Percentiles rank a stretch among this genome's conserved stretches.
Conservation (phyloP, 2,797 vertebrate genomes). For the Lates japonicus region DNA sequence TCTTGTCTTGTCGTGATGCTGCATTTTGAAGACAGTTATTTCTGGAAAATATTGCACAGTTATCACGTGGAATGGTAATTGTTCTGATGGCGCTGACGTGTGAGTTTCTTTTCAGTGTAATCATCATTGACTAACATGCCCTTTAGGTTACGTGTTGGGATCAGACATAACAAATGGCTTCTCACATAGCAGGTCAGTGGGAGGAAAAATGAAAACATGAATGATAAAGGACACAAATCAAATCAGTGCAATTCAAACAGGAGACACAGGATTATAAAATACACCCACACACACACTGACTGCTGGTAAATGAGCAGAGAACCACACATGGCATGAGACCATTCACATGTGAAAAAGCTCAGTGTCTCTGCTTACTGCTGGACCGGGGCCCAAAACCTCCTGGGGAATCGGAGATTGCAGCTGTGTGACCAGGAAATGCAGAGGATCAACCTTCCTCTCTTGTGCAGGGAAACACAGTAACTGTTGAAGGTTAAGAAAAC, state of each 20-base stretch:
- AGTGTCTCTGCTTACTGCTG: conserved; percentile 36
- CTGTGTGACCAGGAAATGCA: conserved; percentile 49
- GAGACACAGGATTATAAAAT: conserved; percentile 14
- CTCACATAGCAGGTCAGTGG: conserved; percentile 13
- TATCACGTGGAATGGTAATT: background rate
- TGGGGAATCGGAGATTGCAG: conserved; percentile 40
- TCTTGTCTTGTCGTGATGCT: background rate
- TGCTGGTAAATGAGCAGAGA: conserved; percentile 37
- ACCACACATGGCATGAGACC: conserved; percentile 13
- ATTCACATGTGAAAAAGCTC: conserved; percentile 41
- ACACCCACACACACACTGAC: conserved; percentile 18
- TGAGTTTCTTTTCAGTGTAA: conserved; percentile 73
- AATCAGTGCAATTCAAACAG: conserved; percentile 23
- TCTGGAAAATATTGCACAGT: background rate
- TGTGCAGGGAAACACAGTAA: conserved; percentile 80
- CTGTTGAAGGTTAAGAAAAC: conserved; percentile 67
- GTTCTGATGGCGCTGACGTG: background rate
- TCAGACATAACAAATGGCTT: conserved; percentile 1
- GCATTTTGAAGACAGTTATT: background rate
- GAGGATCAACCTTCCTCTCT: conserved; percentile 83
- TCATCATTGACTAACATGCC: background rate
- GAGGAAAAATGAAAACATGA: background rate
- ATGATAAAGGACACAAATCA: conserved; percentile 38
- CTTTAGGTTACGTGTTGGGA: background rate
- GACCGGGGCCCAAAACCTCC: conserved; percentile 35